Percentiles rank a stretch among this genome's conserved stretches.
These are phyloP conservation scores for Drosophila tripunctata DNA, from an alignment of 2,888 invertebrate genomes.

Conservation along the genomic window DNA sequence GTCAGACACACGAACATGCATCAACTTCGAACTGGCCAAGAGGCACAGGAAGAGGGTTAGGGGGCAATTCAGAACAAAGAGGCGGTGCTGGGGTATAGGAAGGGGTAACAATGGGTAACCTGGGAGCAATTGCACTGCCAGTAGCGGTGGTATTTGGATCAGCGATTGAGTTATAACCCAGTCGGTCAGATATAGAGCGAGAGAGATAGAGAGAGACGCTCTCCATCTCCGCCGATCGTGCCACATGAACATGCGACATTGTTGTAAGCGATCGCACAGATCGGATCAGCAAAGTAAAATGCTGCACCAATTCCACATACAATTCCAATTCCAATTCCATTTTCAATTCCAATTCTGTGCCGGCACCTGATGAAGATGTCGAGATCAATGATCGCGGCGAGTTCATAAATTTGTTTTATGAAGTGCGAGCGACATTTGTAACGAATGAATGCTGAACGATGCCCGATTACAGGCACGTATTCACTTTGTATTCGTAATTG, in stretches of 20 bases:
- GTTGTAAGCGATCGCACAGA: conserved; percentile 44
- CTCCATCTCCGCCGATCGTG: conserved; percentile 31
- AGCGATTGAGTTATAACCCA: conserved; percentile 76
- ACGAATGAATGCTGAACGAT: conserved; percentile 73
- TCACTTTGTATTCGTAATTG: conserved; percentile 49
- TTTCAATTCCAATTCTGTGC: conserved; percentile 24
- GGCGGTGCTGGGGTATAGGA: too few relatives aligned
- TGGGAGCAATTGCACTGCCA: conserved; percentile 68
- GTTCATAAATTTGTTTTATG: conserved; percentile 81
- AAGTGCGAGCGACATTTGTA: conserved; percentile 80
- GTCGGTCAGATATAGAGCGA: neutral
- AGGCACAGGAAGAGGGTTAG: neutral
- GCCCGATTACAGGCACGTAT: conserved; percentile 63
- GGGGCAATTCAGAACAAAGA: neutral
- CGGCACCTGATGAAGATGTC: conserved; percentile 80
- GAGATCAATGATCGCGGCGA: conserved; percentile 79
- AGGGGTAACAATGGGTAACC: conserved; percentile 76
- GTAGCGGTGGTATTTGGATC: conserved; percentile 67
- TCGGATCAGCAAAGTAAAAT: conserved; percentile 21
- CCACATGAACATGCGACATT: conserved; percentile 49
- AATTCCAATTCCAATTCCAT: conserved; percentile 7
- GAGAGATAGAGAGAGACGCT: too few relatives aligned
- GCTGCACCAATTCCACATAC: conserved; percentile 32
- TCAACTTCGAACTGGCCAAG: conserved; percentile 42
- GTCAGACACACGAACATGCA: conserved; percentile 68